These are phyloP conservation scores for Dromococcyx pavoninus DNA, from an alignment of 2,797 vertebrate species.

Conservation along the genomic window DNA sequence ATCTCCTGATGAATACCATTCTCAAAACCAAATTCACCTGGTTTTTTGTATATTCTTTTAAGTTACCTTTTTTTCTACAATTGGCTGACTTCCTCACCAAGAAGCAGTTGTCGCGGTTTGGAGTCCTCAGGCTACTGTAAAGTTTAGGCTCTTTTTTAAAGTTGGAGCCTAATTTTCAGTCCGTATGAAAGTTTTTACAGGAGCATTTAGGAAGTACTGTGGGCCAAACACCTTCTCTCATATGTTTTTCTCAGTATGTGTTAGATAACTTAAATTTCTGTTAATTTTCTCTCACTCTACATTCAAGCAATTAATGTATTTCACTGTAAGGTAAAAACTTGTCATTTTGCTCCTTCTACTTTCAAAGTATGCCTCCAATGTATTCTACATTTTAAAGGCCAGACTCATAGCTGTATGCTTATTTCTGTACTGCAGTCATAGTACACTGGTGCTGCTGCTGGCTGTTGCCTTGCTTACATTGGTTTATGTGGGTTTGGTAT, in stretches of 20 bases:
- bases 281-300: constrained; percentile 45
- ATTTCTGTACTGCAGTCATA: not conserved
- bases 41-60: not conserved
- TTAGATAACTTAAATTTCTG: constrained; percentile 32
- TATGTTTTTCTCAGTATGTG: constrained; percentile 11
- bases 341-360: constrained; percentile 5
- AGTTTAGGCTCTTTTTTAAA: not conserved
- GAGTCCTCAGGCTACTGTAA: not conserved
- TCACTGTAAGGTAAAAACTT: not conserved
- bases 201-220: not conserved
- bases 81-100: not conserved
- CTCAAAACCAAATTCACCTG: not conserved
- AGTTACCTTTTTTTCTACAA: not conserved
- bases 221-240: not conserved
- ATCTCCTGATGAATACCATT: not conserved
- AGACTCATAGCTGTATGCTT: not conserved
- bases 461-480: not conserved
- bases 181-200: not conserved
- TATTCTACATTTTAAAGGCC: not conserved
- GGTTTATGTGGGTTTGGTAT: not conserved
- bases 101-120: not conserved
- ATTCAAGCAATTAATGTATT: constrained; percentile 43
- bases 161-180: not conserved
- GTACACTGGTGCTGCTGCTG: not conserved
- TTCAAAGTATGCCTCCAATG: constrained; percentile 1